phyloP scores from a whole-genome alignment of 2,113 vertebrate genomes.

The Serinus canaria region DNA sequence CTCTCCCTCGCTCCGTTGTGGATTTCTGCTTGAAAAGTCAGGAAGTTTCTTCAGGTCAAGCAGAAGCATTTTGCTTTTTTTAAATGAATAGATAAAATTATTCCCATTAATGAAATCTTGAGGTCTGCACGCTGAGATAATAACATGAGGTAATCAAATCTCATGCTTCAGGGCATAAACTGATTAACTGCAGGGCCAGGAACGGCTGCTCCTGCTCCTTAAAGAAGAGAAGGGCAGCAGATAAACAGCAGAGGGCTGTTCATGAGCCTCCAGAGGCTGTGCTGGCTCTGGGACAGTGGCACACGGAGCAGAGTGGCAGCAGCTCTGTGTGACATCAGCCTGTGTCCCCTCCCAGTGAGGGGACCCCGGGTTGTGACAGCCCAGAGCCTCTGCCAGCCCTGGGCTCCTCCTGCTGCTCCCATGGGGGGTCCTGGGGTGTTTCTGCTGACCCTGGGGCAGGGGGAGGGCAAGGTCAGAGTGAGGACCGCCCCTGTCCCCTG shows the following conservation, averaged over 20 bases:
- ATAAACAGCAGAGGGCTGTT: neutral
- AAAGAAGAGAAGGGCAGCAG: neutral
- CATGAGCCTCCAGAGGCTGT: neutral
- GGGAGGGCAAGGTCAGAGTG: rapidly evolving
- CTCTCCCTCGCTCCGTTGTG: neutral
- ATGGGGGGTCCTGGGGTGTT: rapidly evolving
- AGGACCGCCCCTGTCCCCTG: rapidly evolving
- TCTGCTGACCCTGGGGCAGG: neutral
- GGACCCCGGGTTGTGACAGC: neutral
- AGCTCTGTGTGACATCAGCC: neutral
- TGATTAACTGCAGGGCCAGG: conserved; percentile 37
- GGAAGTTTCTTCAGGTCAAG: conserved; percentile 25
- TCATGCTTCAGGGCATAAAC: conserved; percentile 70
- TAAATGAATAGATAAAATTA: conserved; percentile 30
- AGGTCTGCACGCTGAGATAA: conserved; percentile 35
- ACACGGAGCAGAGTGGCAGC: rapidly evolving
- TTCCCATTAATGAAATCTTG: conserved; percentile 42
- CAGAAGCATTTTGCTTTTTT: neutral
- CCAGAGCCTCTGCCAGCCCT: neutral
- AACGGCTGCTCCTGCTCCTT: neutral
- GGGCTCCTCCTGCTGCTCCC: neutral
- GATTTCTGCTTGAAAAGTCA: conserved; percentile 36
- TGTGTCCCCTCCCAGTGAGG: neutral
- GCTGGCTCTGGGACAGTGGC: neutral
- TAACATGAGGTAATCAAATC: conserved; percentile 63